phyloP scores from a whole-genome alignment of 35 echinoderm and acorn worm species.

The Apostichopus japonicus region DNA sequence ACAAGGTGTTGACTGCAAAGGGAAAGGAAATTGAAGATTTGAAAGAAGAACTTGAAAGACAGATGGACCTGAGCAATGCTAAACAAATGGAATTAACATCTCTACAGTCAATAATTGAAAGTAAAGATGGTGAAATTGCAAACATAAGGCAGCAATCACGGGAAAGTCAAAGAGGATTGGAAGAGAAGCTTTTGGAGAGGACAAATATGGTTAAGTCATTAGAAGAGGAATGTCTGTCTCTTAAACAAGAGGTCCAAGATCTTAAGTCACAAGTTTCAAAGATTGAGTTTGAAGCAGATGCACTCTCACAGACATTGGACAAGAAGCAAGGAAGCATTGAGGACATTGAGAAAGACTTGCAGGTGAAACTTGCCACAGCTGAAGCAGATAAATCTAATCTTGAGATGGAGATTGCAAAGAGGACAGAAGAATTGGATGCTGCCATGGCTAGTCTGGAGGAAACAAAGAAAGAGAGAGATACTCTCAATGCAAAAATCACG shows the following conservation, averaged over 20 bases:
- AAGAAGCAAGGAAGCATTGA: not conserved
- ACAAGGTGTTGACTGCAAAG: not conserved
- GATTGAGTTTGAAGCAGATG: not conserved
- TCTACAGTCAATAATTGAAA: not conserved
- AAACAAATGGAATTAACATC: slow-evolving; percentile 22
- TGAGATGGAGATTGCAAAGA: not conserved
- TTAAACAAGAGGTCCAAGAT: slow-evolving; percentile 28
- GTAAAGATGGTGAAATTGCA: slow-evolving; percentile 41
- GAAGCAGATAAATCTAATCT: slow-evolving; percentile 29
- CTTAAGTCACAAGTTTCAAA: not conserved
- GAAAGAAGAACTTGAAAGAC: slow-evolving; percentile 27
- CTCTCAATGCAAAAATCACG: not conserved
- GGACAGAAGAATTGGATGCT: slow-evolving; percentile 30
- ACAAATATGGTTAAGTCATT: slow-evolving; percentile 5
- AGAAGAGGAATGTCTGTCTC: slow-evolving; percentile 25
- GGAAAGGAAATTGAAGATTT: not conserved
- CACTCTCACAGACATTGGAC: not conserved
- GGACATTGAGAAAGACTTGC: slow-evolving; percentile 14
- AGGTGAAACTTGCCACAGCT: not conserved
- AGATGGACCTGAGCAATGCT: not conserved
- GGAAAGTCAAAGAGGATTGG: not conserved
- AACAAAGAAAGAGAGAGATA: slow-evolving; percentile 18
- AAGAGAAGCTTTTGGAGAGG: slow-evolving; percentile 23
- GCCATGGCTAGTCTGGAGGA: not conserved
- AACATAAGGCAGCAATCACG: slow-evolving; percentile 33